These are phyloP conservation scores for Mobula hypostoma DNA, from an alignment of 2,113 vertebrate genomes.

Conservation along the genomic window DNA sequence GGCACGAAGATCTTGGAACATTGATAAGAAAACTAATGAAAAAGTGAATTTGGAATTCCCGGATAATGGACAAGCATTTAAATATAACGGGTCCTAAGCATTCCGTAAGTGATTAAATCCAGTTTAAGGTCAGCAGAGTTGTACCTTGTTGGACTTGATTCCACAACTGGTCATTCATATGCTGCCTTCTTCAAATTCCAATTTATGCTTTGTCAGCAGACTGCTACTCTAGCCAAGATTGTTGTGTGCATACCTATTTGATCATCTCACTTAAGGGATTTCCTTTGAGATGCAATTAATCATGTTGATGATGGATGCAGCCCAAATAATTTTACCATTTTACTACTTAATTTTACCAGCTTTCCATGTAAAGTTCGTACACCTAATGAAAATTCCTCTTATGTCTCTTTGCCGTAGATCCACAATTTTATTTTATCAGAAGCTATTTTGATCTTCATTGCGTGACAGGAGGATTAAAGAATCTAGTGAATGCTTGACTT, in stretches of 20 bases:
- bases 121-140: neutral
- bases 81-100: neutral
- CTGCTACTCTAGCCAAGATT: neutral
- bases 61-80: neutral
- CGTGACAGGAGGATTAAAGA: slow-evolving; percentile 30
- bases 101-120: neutral
- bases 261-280: slow-evolving; percentile 35
- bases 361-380: slow-evolving; percentile 34
- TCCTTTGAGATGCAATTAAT: slow-evolving; percentile 40
- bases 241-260: slow-evolving; percentile 16
- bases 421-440: slow-evolving; percentile 20
- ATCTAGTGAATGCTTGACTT: neutral
- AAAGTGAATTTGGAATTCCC: neutral
- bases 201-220: slow-evolving; percentile 4
- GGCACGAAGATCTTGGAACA: too few species aligned
- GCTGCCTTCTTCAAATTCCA: slow-evolving; percentile 26
- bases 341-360: slow-evolving; percentile 35
- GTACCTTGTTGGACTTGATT: neutral
- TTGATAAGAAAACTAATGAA: neutral
- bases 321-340: slow-evolving; percentile 30
- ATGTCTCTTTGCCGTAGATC: slow-evolving; percentile 33
- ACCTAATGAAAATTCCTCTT: slow-evolving; percentile 40
- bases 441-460: slow-evolving; percentile 39
- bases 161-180: neutral
- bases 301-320: slow-evolving; percentile 37